Evolutionary conservation across 2,888 invertebrate genomes (phyloP), one percentile per base, ranked within the genome.

Genomic region (Metalampra italica): DNA sequence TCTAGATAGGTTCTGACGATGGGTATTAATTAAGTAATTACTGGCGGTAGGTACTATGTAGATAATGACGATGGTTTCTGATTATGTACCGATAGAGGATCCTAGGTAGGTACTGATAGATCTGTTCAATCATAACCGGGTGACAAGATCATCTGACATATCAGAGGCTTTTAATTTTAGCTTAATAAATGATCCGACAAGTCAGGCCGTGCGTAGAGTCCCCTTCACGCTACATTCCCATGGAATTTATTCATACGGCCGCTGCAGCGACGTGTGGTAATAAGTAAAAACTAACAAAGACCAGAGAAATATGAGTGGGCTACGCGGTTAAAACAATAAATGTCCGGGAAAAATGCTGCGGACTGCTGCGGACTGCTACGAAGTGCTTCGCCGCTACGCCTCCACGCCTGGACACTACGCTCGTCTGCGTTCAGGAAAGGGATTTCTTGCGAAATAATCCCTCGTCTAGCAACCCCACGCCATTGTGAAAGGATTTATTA

Each of bases 221-320:
- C 14, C 15, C 41, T 44, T 56, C 49, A 43, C 53, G 55, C 54
- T 56, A 51, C 60, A 56, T 56, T 53, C 56, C 62, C 56, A 54
- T 51, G 58, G 64, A 76, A 78, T 78, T 72, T 81, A 80, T 81
- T 78, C 78, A 78, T 74, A 76, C 68, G 70, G 65, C 64, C 64
- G 63, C 71, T 71, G 76, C 75, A 65, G 65, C 69, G 56, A 60
- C 68, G 57, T 62, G 67, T 54, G 68, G 67, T 73, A 75, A 78
- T 76, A 76, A 76, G 77, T 80, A 79, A 79, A 83, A 80, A 78
- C 75, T 76, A 83, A 80, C 71, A 75, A 73, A 74, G 69, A 66
- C 59, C 52, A 54, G 66, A 64, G 69, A 75, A 75, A 77, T 79
- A 80, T 78, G 81, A 81, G 75, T 66, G 66, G 75, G 65, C 67